A percentile compares a stretch with the other conserved stretches of the same genome.
phyloP scores from a whole-genome alignment of 2,797 vertebrate genomes.

The Cyprinella venusta region DNA sequence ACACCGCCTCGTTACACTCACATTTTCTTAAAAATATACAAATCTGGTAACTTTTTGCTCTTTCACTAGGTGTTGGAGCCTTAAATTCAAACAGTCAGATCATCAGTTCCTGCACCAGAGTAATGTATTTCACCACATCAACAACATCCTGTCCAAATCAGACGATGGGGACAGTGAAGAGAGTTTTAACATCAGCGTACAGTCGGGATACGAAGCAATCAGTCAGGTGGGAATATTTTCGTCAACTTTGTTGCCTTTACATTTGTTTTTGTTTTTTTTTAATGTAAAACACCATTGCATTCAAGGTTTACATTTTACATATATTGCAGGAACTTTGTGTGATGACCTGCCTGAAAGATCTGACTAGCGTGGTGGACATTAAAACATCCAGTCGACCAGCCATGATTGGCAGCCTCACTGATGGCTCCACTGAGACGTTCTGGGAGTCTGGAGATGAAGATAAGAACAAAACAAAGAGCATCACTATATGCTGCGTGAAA shows the following conservation, averaged over 20 bases:
- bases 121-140: slow-evolving; percentile 99
- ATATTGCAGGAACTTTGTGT: slow-evolving; percentile 88
- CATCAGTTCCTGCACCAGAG: slow-evolving; percentile 99
- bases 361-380: slow-evolving; percentile 96
- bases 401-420: slow-evolving; percentile 99
- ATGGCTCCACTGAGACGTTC: slow-evolving; percentile 98
- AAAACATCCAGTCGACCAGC: slow-evolving; percentile 98
- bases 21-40: neutral
- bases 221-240: slow-evolving; percentile 85
- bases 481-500: slow-evolving; percentile 97
- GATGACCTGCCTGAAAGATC: slow-evolving; percentile 94
- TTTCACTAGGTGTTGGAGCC: slow-evolving; percentile 93
- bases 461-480: slow-evolving; percentile 99
- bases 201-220: slow-evolving; percentile 97
- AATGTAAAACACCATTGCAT: neutral
- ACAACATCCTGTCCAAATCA: slow-evolving; percentile 99
- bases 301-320: neutral
- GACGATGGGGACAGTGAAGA: slow-evolving; percentile 99
- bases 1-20: neutral
- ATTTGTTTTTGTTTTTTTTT: neutral
- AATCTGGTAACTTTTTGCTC: neutral
- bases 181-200: slow-evolving; percentile 97
- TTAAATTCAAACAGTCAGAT: slow-evolving; percentile 99
- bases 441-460: slow-evolving; percentile 99
- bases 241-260: neutral